phyloP scores from a whole-genome alignment of 2,113 vertebrate genomes.

The Hippocampus abdominalis region DNA sequence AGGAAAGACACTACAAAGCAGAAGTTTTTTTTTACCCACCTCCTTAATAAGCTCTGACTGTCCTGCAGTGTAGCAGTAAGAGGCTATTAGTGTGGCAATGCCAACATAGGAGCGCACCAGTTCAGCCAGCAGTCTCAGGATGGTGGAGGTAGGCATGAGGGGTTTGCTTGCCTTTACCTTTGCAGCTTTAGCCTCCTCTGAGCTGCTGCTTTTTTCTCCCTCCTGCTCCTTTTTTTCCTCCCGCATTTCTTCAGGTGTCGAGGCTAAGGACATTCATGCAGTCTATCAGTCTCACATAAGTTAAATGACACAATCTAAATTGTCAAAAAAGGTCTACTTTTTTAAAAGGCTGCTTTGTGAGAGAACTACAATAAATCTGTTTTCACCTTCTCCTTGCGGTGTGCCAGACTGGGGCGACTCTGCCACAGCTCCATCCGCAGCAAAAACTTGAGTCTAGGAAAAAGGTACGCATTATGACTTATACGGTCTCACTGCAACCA shows the following conservation, averaged over 20 bases:
- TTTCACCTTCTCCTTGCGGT: conserved; percentile 86
- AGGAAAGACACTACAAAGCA: background rate
- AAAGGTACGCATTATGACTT: background rate
- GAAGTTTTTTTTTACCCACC: conserved; percentile 60
- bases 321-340: background rate
- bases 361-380: background rate
- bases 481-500: background rate
- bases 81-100: conserved; percentile 88
- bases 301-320: background rate
- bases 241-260: conserved; percentile 85
- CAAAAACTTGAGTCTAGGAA: conserved; percentile 85
- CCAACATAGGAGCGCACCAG: conserved; percentile 91
- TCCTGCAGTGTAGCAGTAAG: conserved; percentile 90
- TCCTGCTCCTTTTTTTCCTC: conserved; percentile 89
- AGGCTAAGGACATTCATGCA: conserved; percentile 57
- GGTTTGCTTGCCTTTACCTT: conserved; percentile 89
- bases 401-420: conserved; percentile 83
- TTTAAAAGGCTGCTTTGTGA: background rate
- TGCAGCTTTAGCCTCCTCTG: conserved; percentile 80
- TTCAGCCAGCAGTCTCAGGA: conserved; percentile 88
- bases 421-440: conserved; percentile 80
- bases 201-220: conserved; percentile 76
- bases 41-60: conserved; percentile 95
- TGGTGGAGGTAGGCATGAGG: conserved; percentile 90
- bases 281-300: background rate